A percentile compares a stretch with the other conserved stretches of the same genome.
phyloP scores from a whole-genome alignment of 2,888 invertebrate species.

The Tetanocera ferruginea region DNA sequence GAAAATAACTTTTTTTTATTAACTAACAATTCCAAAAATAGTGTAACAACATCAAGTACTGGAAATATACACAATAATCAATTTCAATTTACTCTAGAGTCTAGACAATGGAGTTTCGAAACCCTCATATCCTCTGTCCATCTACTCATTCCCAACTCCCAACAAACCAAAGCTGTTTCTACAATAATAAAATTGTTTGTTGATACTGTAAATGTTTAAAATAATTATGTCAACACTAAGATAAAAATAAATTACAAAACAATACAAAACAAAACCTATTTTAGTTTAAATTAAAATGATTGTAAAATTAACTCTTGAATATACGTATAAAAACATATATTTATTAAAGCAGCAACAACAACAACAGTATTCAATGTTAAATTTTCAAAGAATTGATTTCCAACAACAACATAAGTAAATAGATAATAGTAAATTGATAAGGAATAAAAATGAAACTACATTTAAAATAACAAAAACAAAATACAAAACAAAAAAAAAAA shows the following conservation, averaged over 20 bases:
- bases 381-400: neutral
- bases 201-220: slow-evolving; percentile 9
- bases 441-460: too few species aligned
- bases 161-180: too few species aligned
- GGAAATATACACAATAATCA: too few species aligned
- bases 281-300: neutral
- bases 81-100: neutral
- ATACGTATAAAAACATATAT: neutral
- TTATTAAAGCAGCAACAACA: neutral
- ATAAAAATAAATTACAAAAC: slow-evolving; percentile 26
- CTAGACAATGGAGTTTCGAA: neutral
- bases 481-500: neutral
- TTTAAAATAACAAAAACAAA: neutral
- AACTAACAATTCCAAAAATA: neutral
- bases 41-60: too few species aligned
- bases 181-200: too few species aligned
- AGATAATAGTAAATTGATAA: neutral
- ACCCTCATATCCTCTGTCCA: too few species aligned
- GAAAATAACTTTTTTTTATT: neutral
- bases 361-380: neutral
- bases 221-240: slow-evolving; percentile 16
- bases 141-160: neutral
- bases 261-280: too few species aligned
- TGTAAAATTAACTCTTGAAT: neutral
- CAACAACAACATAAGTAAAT: neutral